Evolutionary conservation across 2,888 invertebrate genomes (phyloP).

Genomic region (Andrena minutula): DNA sequence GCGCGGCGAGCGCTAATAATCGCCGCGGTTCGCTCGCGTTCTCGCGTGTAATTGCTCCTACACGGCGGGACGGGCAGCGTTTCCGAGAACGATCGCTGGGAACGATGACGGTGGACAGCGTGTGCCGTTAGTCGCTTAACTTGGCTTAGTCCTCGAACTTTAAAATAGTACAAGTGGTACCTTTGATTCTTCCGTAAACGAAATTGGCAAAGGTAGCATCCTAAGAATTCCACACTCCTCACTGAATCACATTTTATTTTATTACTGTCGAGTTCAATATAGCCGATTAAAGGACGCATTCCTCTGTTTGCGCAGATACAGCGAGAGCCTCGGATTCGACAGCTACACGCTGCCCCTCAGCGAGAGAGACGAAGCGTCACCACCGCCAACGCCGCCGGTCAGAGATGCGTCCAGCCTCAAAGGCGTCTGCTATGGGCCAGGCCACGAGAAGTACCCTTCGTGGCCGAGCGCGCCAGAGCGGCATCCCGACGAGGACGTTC

Average conservation of each 20-base stretch:
- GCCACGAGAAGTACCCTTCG: conserved; percentile 91
- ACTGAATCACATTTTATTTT: too few relatives aligned
- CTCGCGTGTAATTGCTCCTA: conserved; percentile 61
- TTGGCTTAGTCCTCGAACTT: neutral
- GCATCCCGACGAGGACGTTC: conserved; percentile 84
- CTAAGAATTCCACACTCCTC: too few relatives aligned
- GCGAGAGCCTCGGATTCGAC: conserved; percentile 84
- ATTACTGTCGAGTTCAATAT: neutral
- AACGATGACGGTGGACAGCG: neutral
- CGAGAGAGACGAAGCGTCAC: conserved; percentile 86
- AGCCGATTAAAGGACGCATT: conserved; percentile 16
- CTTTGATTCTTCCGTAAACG: too few relatives aligned
- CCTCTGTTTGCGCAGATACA: conserved; percentile 76
- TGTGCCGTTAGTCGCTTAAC: neutral
- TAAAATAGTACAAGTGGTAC: too few relatives aligned
- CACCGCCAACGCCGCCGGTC: conserved; percentile 88
- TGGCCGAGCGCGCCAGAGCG: conserved; percentile 90
- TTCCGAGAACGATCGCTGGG: neutral
- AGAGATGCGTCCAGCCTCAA: conserved; percentile 89
- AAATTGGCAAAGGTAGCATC: too few relatives aligned
- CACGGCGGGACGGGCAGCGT: conserved; percentile 14
- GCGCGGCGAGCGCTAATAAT: conserved; percentile 52
- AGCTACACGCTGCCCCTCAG: conserved; percentile 83
- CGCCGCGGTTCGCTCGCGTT: conserved; percentile 28
- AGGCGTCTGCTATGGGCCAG: conserved; percentile 89